These are phyloP conservation scores for Drosophila seclusa DNA, from an alignment of 2,888 invertebrate genomes.

Conservation along the genomic window DNA sequence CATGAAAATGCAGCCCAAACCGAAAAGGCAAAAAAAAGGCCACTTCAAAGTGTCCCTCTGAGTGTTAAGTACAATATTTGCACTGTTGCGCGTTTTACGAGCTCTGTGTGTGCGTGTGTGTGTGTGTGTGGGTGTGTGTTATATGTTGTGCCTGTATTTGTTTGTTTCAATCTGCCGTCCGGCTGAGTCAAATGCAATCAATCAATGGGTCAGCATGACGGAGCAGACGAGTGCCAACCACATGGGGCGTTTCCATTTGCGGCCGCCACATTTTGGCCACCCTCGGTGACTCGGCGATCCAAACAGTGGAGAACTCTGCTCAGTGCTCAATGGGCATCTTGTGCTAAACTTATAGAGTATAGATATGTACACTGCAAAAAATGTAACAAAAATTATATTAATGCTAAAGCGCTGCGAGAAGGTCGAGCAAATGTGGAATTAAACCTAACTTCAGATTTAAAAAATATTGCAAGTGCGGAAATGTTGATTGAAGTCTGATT, in stretches of 20 bases:
- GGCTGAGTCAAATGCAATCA: slow-evolving; percentile 73
- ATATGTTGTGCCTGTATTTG: background rate
- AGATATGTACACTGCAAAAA: background rate
- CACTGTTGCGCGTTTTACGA: slow-evolving; percentile 73
- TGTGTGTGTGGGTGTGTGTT: background rate
- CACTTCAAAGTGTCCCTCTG: slow-evolving; percentile 69
- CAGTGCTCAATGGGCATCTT: slow-evolving; percentile 38
- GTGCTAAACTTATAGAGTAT: background rate
- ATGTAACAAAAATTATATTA: background rate
- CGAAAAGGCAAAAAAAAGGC: background rate
- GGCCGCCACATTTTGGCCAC: slow-evolving; percentile 72
- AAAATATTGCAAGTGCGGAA: background rate
- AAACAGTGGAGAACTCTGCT: slow-evolving; percentile 4
- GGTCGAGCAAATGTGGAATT: background rate
- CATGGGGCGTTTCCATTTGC: slow-evolving; percentile 80
- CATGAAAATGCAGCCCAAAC: slow-evolving; percentile 1
- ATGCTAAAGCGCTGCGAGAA: background rate
- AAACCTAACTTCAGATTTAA: background rate
- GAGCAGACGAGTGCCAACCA: slow-evolving; percentile 63
- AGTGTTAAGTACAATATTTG: slow-evolving; percentile 81
- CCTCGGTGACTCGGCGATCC: slow-evolving; percentile 61
- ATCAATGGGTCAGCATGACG: slow-evolving; percentile 77
- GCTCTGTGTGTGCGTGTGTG: slow-evolving; percentile 32
- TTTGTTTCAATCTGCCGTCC: slow-evolving; percentile 1
- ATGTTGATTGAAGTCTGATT: background rate